phyloP scores from a whole-genome alignment of 2,797 vertebrate genomes.

The Pipistrellus pipistrellus region DNA sequence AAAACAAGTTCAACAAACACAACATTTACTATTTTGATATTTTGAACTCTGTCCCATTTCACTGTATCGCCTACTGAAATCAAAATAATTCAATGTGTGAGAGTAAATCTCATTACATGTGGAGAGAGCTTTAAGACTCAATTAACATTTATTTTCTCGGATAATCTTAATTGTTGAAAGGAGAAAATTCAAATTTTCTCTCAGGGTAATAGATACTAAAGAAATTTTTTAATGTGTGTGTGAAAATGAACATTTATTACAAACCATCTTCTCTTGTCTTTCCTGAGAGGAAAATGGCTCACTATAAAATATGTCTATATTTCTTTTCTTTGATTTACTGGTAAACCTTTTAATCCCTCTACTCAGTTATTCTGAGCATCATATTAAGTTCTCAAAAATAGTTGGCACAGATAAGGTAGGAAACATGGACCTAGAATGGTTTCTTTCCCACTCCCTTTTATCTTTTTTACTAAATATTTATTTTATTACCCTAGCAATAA shows the following conservation, averaged over 20 bases:
- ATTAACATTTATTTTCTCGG: neutral
- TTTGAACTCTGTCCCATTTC: neutral
- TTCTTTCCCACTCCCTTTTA: accelerated
- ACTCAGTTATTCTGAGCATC: neutral
- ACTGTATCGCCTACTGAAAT: neutral
- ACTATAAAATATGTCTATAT: neutral
- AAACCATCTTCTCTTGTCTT: neutral
- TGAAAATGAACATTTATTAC: neutral
- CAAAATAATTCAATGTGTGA: neutral
- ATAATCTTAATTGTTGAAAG: neutral
- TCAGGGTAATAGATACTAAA: neutral
- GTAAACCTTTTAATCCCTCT: neutral
- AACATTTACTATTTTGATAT: neutral
- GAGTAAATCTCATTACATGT: neutral
- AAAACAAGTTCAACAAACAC: neutral
- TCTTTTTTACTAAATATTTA: neutral
- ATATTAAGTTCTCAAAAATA: neutral
- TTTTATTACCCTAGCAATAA: neutral
- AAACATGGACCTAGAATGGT: neutral
- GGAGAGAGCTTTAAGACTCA: neutral
- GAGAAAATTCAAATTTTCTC: neutral
- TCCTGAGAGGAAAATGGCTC: neutral
- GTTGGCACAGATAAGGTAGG: neutral
- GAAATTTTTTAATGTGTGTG: neutral
- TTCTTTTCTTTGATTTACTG: neutral